A percentile compares a stretch with the other conserved stretches of the same genome.
phyloP scores from a whole-genome alignment of 2,888 invertebrate species.

The Anoncus sp. region DNA sequence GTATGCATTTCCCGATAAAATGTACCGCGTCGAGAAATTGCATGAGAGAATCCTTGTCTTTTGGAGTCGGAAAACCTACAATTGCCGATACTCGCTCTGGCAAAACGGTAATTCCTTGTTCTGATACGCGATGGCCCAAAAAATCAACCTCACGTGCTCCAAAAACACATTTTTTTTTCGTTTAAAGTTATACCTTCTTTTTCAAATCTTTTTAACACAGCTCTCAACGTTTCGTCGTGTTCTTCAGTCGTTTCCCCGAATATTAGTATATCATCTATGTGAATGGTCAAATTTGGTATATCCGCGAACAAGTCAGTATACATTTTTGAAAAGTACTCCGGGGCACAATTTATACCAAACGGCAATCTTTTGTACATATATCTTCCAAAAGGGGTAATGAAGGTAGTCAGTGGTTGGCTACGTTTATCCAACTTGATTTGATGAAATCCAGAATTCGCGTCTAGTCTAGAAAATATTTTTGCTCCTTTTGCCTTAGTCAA shows the following conservation, averaged over 20 bases:
- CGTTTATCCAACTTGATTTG: conserved; percentile 59
- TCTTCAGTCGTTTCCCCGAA: conserved; percentile 65
- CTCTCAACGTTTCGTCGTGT: conserved; percentile 60
- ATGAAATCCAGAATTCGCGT: conserved; percentile 65
- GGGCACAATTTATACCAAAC: too few species aligned
- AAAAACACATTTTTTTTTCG: conserved; percentile 70
- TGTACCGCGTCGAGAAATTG: conserved; percentile 62
- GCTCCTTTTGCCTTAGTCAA: conserved; percentile 65
- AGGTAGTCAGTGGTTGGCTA: conserved; percentile 61
- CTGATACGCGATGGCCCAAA: conserved; percentile 68
- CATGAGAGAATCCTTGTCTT: conserved; percentile 58
- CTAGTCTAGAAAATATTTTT: conserved; percentile 68
- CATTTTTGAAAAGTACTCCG: conserved; percentile 44
- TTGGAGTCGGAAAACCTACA: conserved; percentile 50
- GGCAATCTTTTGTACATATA: conserved; percentile 40
- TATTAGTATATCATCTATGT: conserved; percentile 70
- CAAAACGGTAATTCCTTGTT: conserved; percentile 56
- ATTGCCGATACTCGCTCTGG: conserved; percentile 60
- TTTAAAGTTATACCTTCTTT: conserved; percentile 69
- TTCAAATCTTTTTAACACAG: conserved; percentile 59
- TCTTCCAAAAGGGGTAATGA: conserved; percentile 66
- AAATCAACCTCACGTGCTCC: conserved; percentile 61
- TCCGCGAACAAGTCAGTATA: conserved; percentile 3
- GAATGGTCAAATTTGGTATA: conserved; percentile 62
- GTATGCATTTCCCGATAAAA: conserved; percentile 60